Evolutionary conservation across 2,888 invertebrate species (phyloP).

Genomic region (Tipula lateralis): DNA sequence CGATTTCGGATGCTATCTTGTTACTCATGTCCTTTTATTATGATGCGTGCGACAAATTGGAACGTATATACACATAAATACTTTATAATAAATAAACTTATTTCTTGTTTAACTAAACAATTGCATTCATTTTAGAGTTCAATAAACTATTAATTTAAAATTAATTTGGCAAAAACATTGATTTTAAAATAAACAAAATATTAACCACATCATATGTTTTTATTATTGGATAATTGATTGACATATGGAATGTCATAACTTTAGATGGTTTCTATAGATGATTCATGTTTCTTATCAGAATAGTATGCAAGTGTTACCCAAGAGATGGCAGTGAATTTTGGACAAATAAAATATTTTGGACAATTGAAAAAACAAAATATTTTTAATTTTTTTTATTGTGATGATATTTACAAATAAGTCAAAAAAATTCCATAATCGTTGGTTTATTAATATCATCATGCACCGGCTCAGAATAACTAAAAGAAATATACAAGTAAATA

Average conservation of each 20-base stretch:
- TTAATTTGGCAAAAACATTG: constrained; percentile 15
- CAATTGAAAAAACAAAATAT: too few species aligned
- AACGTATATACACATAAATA: background rate
- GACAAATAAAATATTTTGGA: too few species aligned
- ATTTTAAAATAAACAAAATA: background rate
- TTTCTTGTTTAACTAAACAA: background rate
- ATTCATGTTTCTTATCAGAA: background rate
- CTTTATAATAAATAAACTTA: background rate
- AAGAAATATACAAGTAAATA: too few species aligned
- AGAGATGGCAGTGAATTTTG: background rate
- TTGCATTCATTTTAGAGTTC: background rate
- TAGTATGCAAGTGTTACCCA: background rate
- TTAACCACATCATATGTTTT: constrained; percentile 12
- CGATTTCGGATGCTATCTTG: constrained; percentile 71
- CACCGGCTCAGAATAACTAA: too few species aligned
- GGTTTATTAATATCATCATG: too few species aligned
- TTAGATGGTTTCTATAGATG: background rate
- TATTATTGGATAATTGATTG: background rate
- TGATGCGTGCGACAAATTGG: background rate
- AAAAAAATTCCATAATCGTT: too few species aligned
- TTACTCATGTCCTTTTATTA: constrained; percentile 33
- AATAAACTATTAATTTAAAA: background rate
- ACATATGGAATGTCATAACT: background rate
- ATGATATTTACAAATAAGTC: too few species aligned
- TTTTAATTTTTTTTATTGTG: too few species aligned